Evolutionary conservation across 2,888 invertebrate species (phyloP), one percentile per base, ranked within the genome.

Genomic region (Notodonta ziczac): DNA sequence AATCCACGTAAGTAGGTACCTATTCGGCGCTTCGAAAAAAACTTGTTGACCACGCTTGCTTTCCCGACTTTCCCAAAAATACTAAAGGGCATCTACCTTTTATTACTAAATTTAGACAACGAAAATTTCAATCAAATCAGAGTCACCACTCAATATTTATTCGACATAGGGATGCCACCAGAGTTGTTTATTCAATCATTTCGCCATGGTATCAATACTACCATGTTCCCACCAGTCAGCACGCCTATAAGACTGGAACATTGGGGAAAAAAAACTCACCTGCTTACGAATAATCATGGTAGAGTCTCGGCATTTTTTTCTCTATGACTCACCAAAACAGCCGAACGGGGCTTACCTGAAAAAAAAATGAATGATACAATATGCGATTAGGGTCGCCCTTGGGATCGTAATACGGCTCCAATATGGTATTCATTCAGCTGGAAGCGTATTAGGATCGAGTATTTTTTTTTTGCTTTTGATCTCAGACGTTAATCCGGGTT

Each of bases 321-420:
- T 60, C 53, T 52, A 62, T 74, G 74, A 77, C 66, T 77, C 76
- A 76, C 71, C n/a, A 42, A 10, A 32, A 24, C 42, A 10, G n/a
- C 53, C 51, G n/a, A n/a, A n/a, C n/a, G 58, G 59, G 56, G 51
- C 72, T 77, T 77, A 77, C 76, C 76, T 75, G 76, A 58, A 76
- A 76, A 16, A 67, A 68, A 74, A 70, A 68, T 62, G 12, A 69
- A 63, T 40, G 62, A 60, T 65, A 63, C 62, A 69, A 57, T 66
- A 59, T 58, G 39, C 50, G 66, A 65, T 67, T 64, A 66, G 62
- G 59, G 48, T 60, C 57, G 57, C 55, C 59, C 56, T 67, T 67
- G 59, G 46, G 39, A 54, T 58, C 32, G 50, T 52, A 56, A 59
- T 63, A 66, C 67, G 35, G 60, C 56, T 63, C 59, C 59, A 58